Conservation (phyloP, 2,113 vertebrate species). For the Sturnira hondurensis region DNA sequence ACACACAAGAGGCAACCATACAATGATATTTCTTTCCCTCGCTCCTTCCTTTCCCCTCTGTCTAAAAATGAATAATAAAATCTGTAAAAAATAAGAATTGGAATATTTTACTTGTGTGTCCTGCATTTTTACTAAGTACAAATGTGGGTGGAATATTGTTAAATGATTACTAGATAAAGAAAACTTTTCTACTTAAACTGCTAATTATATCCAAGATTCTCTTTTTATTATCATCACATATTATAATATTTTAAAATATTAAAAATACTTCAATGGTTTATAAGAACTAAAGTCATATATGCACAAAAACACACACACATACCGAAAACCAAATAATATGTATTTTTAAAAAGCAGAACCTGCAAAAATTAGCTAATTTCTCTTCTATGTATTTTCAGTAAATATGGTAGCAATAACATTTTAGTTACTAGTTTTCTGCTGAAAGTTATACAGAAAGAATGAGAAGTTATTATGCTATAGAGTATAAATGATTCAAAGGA, state of each 20-base stretch:
- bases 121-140: not conserved
- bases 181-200: not conserved
- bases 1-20: too few relatives aligned
- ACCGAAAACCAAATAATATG: not conserved
- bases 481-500: not conserved
- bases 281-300: not conserved
- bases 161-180: not conserved
- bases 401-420: not conserved
- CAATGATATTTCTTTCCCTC: too few relatives aligned
- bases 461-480: not conserved
- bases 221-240: not conserved
- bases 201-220: not conserved
- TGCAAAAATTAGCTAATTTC: slow-evolving; percentile 19
- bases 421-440: not conserved
- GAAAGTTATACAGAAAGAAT: not conserved
- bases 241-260: not conserved
- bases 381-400: not conserved
- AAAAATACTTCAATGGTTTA: slow-evolving; percentile 30
- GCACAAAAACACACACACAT: not conserved
- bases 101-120: not conserved
- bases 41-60: too few relatives aligned
- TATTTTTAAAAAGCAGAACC: slow-evolving; percentile 2
- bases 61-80: too few relatives aligned
- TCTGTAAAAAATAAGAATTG: not conserved
- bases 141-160: not conserved